Evolutionary conservation across 2,797 vertebrate species (phyloP).

Genomic region (Girardinus metallicus): DNA sequence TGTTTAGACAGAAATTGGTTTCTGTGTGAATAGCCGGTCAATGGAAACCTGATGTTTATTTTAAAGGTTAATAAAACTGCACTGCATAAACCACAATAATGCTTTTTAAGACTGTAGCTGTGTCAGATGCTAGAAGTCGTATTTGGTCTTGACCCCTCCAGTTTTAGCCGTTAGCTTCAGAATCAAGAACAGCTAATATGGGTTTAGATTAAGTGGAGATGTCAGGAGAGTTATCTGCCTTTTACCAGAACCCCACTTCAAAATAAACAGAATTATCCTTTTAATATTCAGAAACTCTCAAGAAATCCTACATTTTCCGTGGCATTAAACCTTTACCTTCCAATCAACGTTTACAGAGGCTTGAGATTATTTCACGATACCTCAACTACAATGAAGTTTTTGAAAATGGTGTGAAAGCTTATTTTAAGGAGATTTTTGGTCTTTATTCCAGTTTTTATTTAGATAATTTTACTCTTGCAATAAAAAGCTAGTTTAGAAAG

Average conservation of each 20-base stretch:
- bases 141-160: background rate
- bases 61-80: background rate
- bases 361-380: background rate
- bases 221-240: background rate
- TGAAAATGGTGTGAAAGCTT: background rate
- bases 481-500: background rate
- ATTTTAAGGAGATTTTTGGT: background rate
- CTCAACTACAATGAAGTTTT: background rate
- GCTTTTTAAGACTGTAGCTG: background rate
- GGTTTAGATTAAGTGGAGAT: background rate
- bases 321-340: background rate
- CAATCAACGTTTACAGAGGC: background rate
- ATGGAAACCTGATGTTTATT: background rate
- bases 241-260: background rate
- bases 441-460: background rate
- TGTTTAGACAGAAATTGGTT: background rate
- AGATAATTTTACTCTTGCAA: background rate
- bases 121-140: background rate
- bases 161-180: background rate
- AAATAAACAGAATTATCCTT: background rate
- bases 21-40: background rate
- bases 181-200: background rate
- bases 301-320: constrained; percentile 8
- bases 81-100: background rate
- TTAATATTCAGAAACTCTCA: background rate